Evolutionary conservation across 2,888 invertebrate species (phyloP).

Genomic region (Folsomia candida): DNA sequence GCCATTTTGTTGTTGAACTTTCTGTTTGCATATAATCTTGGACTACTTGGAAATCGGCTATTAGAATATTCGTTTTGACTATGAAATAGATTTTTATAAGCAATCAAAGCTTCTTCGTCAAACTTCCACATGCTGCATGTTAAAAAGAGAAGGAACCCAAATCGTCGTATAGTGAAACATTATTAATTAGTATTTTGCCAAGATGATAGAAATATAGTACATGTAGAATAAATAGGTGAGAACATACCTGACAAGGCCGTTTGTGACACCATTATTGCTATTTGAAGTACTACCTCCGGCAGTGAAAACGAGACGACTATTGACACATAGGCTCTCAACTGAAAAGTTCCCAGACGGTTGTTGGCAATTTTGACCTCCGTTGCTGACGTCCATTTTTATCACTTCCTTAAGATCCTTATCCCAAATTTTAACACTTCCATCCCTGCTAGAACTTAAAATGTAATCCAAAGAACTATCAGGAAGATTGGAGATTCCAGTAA

Average conservation of each 20-base stretch:
- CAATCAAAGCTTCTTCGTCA: background rate
- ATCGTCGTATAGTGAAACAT: too few relatives aligned
- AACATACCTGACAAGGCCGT: slow-evolving; percentile 5
- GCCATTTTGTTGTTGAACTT: background rate
- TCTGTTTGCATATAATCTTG: background rate
- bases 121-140: slow-evolving; percentile 11
- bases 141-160: too few relatives aligned
- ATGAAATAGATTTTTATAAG: background rate
- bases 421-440: slow-evolving; percentile 47
- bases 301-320: slow-evolving; percentile 3
- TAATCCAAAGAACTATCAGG: slow-evolving; percentile 22
- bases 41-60: slow-evolving; percentile 2
- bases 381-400: background rate
- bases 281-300: slow-evolving; percentile 6
- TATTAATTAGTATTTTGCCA: too few relatives aligned
- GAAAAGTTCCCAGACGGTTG: background rate
- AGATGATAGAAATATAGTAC: too few relatives aligned
- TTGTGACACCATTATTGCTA: slow-evolving; percentile 3
- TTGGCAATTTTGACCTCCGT: background rate
- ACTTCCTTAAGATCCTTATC: slow-evolving; percentile 22
- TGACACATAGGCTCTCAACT: slow-evolving; percentile 11
- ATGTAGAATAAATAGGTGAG: too few relatives aligned
- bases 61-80: background rate
- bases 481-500: slow-evolving; percentile 41
- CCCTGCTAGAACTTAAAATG: slow-evolving; percentile 29